These are phyloP conservation scores for Rhincodon typus DNA, from an alignment of 2,797 vertebrate species.

Conservation along the genomic window DNA sequence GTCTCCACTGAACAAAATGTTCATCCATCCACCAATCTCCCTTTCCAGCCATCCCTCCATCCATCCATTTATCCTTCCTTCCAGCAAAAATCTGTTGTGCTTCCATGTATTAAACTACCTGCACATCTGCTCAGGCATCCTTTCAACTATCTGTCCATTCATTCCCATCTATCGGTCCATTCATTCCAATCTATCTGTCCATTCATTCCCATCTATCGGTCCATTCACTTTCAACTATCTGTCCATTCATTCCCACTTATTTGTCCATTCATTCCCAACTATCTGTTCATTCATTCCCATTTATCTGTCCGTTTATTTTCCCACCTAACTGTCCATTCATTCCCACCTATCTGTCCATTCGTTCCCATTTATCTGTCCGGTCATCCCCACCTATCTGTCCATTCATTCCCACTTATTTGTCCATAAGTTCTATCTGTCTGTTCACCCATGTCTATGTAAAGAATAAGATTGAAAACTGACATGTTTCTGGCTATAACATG, in stretches of 20 bases:
- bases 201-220: too few relatives aligned
- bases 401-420: too few relatives aligned
- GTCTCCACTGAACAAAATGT: too few relatives aligned
- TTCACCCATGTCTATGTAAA: background rate
- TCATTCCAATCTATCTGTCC: background rate
- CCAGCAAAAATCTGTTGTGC: background rate
- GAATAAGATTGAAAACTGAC: background rate
- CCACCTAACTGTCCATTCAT: background rate
- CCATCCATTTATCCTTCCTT: background rate
- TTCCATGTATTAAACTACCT: background rate
- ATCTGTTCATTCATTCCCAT: too few relatives aligned
- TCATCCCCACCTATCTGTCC: too few relatives aligned
- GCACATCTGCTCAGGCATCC: too few relatives aligned
- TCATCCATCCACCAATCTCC: background rate
- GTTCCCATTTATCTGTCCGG: too few relatives aligned
- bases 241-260: too few relatives aligned
- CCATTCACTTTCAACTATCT: too few relatives aligned
- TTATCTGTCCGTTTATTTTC: background rate
- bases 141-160: background rate
- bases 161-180: background rate
- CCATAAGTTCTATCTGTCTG: too few relatives aligned
- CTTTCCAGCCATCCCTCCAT: background rate
- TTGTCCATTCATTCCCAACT: too few relatives aligned
- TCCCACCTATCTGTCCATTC: background rate
- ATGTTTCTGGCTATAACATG: background rate